Evolutionary conservation across 2,797 vertebrate species (phyloP).

Genomic region (Trichosurus vulpecula): DNA sequence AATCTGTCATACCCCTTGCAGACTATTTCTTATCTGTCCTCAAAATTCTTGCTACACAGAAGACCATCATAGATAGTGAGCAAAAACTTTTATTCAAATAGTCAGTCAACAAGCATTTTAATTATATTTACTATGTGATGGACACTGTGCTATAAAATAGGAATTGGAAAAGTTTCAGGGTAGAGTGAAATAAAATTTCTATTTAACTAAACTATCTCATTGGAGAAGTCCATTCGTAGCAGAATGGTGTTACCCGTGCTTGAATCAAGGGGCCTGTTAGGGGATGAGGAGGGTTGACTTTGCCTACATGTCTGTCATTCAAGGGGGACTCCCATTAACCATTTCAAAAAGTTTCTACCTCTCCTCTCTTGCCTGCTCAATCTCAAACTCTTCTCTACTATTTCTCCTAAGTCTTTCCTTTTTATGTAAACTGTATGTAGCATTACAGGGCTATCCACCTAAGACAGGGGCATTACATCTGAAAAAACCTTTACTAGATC

Average conservation of each 20-base stretch:
- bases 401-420: not conserved
- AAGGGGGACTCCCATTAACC: not conserved
- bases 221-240: not conserved
- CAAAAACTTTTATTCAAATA: not conserved
- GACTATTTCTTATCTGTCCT: not conserved
- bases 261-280: not conserved
- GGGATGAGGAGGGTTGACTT: not conserved
- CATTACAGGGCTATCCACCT: not conserved
- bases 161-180: not conserved
- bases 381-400: not conserved
- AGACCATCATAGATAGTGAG: not conserved
- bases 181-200: not conserved
- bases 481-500: not conserved
- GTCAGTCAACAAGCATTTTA: not conserved
- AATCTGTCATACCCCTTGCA: not conserved
- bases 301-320: not conserved
- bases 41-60: not conserved
- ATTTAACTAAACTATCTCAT: not conserved
- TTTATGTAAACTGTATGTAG: not conserved
- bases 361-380: not conserved
- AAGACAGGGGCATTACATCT: not conserved
- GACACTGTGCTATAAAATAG: not conserved
- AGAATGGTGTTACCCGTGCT: not conserved
- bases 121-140: not conserved
- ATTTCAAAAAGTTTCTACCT: not conserved